Percentiles rank a stretch among this genome's conserved stretches.
These are phyloP conservation scores for Lagria hirta DNA, from an alignment of 2,888 invertebrate species.

Conservation along the genomic window DNA sequence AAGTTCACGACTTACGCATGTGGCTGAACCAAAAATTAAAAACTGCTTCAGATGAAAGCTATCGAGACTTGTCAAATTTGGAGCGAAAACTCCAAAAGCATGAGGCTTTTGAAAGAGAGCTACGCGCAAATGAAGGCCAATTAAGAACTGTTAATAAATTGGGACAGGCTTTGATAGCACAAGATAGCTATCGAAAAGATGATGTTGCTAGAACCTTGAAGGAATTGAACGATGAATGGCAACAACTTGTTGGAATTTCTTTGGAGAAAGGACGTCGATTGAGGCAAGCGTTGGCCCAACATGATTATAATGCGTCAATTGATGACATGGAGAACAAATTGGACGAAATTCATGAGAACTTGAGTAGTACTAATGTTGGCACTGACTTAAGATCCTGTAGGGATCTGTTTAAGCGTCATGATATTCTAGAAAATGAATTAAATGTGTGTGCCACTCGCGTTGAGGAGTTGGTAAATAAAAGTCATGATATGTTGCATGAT, in stretches of 20 bases:
- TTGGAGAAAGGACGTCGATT: conserved; percentile 70
- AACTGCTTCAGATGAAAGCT: conserved; percentile 90
- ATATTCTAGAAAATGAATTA: conserved; percentile 84
- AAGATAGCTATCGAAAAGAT: conserved; percentile 70
- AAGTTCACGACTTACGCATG: conserved; percentile 83
- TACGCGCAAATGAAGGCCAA: conserved; percentile 92
- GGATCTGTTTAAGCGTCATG: conserved; percentile 86
- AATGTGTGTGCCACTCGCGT: conserved; percentile 81
- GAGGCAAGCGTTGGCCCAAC: conserved; percentile 86
- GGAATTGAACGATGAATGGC: conserved; percentile 78
- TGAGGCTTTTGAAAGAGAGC: conserved; percentile 93
- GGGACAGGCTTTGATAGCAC: conserved; percentile 71
- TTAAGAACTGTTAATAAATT: conserved; percentile 81
- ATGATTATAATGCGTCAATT: conserved; percentile 74
- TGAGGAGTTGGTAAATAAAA: conserved; percentile 73
- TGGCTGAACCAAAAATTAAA: conserved; percentile 93
- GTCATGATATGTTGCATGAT: conserved; percentile 87
- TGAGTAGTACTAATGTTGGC: conserved; percentile 82
- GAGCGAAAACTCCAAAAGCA: conserved; percentile 94
- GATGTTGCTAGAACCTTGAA: conserved; percentile 69
- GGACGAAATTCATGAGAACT: conserved; percentile 77
- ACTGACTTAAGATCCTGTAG: conserved; percentile 90
- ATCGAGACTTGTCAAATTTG: conserved; percentile 84
- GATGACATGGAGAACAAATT: conserved; percentile 88
- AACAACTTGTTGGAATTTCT: conserved; percentile 69